These are phyloP conservation scores for Neostethus bicornis DNA, from an alignment of 2,797 vertebrate species.

Conservation along the genomic window DNA sequence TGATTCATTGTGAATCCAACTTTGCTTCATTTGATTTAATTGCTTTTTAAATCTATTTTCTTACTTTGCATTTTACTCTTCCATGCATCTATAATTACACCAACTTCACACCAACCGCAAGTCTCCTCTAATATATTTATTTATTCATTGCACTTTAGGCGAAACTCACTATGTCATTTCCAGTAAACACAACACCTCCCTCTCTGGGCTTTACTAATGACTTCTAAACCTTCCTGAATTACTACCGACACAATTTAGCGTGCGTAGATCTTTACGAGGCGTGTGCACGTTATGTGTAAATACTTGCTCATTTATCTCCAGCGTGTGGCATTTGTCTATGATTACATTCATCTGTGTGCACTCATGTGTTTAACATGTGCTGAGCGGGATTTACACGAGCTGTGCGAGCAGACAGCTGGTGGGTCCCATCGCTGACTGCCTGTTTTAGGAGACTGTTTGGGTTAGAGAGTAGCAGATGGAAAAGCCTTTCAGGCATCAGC, in stretches of 20 bases:
- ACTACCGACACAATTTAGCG: slow-evolving; percentile 7
- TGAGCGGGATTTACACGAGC: slow-evolving; percentile 15
- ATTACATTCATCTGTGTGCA: background rate
- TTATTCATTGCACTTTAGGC: slow-evolving; percentile 35
- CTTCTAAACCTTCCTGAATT: slow-evolving; percentile 35
- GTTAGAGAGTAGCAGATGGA: slow-evolving; percentile 45
- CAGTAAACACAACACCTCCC: slow-evolving; percentile 26
- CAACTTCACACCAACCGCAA: slow-evolving; percentile 4
- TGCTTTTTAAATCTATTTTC: background rate
- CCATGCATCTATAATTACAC: background rate
- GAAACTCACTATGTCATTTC: slow-evolving; percentile 42
- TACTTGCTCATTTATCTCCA: background rate
- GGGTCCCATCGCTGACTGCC: slow-evolving; percentile 28
- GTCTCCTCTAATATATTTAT: slow-evolving; percentile 38
- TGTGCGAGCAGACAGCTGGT: slow-evolving; percentile 32
- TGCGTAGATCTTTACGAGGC: background rate
- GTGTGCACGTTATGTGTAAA: background rate
- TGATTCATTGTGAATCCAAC: too few species aligned
- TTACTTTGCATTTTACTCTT: background rate
- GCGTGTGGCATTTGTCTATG: background rate
- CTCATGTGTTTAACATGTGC: slow-evolving; percentile 2
- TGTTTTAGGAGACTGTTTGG: slow-evolving; percentile 53
- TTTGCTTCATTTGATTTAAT: background rate
- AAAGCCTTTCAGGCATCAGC: slow-evolving; percentile 29
- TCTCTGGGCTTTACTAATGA: slow-evolving; percentile 19